Conservation (phyloP, 35 echinoderm and acorn worm species). For the Strongylocentrotus purpuratus region DNA sequence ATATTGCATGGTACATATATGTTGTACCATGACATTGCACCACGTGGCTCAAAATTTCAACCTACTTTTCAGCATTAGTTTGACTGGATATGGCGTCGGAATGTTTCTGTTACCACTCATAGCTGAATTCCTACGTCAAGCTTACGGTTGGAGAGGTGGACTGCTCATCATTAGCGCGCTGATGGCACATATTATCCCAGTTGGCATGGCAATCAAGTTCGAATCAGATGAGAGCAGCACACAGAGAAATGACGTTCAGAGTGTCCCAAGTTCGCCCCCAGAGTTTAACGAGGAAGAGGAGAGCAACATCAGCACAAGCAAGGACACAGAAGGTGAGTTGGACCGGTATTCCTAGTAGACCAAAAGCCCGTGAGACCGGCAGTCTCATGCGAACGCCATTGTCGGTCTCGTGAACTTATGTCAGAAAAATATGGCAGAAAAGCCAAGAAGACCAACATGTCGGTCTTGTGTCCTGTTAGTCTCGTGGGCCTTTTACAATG, state of each 20-base stretch:
- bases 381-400: too few species aligned
- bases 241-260: background rate
- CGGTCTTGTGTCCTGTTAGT: too few species aligned
- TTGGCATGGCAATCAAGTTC: background rate
- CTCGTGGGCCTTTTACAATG: too few species aligned
- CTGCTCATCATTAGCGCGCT: background rate
- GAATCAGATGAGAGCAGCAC: background rate
- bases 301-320: too few species aligned
- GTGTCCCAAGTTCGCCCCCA: background rate
- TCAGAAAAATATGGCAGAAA: too few species aligned
- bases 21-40: background rate
- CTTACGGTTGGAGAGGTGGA: constrained; percentile 28
- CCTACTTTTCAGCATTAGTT: background rate
- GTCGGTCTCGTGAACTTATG: too few species aligned
- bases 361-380: too few species aligned
- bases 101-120: background rate
- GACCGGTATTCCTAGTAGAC: too few species aligned
- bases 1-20: background rate
- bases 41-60: background rate
- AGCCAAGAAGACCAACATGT: too few species aligned
- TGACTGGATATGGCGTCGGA: background rate
- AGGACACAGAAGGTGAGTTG: too few species aligned
- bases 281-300: background rate
- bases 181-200: background rate
- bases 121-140: background rate